A percentile compares a stretch with the other conserved stretches of the same genome.
Conservation (phyloP, 1,140 invertebrate species). For the Drosophila elegans region DNA sequence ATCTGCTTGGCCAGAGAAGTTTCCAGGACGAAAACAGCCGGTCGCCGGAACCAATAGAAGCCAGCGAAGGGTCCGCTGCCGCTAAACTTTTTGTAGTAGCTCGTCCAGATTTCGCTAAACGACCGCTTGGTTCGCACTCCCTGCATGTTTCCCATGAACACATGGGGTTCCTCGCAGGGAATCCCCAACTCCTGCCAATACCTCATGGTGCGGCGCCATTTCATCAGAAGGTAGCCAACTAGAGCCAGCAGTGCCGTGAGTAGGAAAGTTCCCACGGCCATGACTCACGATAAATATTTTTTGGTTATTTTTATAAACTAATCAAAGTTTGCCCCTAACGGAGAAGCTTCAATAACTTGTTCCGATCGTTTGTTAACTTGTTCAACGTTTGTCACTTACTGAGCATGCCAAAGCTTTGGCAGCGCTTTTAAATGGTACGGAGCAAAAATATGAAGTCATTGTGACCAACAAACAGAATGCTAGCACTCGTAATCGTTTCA, state of each 20-base stretch:
- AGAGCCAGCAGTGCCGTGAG: slow-evolving; percentile 41
- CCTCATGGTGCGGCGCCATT: slow-evolving; percentile 27
- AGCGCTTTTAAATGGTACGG: not conserved
- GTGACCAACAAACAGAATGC: slow-evolving; percentile 24
- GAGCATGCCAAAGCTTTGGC: not conserved
- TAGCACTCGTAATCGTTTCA: not conserved
- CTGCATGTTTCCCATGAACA: slow-evolving; percentile 71
- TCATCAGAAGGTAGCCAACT: slow-evolving; percentile 31
- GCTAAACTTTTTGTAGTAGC: slow-evolving; percentile 76
- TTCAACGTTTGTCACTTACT: not conserved
- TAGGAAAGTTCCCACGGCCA: slow-evolving; percentile 37
- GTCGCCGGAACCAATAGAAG: slow-evolving; percentile 84
- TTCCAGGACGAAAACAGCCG: slow-evolving; percentile 86
- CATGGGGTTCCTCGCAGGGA: slow-evolving; percentile 79
- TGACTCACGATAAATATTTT: slow-evolving; percentile 7
- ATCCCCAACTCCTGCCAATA: slow-evolving; percentile 85
- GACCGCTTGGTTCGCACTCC: slow-evolving; percentile 34
- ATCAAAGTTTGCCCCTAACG: too few species aligned
- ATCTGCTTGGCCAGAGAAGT: slow-evolving; percentile 87
- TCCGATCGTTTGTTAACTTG: not conserved
- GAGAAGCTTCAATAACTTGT: not conserved
- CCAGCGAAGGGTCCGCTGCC: slow-evolving; percentile 77
- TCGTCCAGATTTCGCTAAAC: slow-evolving; percentile 50
- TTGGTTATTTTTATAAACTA: too few species aligned
- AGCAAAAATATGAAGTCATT: slow-evolving; percentile 8